Evolutionary conservation across 2,113 vertebrate genomes (phyloP).

Genomic region (Irena cyanogastra): DNA sequence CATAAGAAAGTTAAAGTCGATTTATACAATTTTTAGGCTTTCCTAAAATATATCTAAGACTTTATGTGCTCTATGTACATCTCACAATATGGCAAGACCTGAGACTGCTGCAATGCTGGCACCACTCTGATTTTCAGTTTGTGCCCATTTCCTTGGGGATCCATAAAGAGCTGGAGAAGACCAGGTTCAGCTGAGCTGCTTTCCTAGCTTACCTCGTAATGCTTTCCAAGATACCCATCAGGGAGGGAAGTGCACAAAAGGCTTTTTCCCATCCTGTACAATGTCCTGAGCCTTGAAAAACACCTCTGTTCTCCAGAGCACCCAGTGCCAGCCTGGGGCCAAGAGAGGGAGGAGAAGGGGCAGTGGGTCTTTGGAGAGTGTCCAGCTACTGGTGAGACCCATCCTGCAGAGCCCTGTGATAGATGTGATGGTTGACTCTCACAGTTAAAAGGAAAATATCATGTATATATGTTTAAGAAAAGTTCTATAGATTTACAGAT

Average conservation of each 20-base stretch:
- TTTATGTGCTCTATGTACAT: not conserved
- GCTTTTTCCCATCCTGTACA: not conserved
- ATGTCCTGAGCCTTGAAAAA: not conserved
- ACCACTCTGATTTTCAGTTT: not conserved
- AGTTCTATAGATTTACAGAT: too few relatives aligned
- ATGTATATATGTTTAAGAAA: too few relatives aligned
- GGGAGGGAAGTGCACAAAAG: not conserved
- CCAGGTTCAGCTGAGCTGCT: accelerated
- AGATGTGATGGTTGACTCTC: too few relatives aligned
- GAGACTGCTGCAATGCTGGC: not conserved
- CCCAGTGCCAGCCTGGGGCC: accelerated
- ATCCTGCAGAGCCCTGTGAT: not conserved
- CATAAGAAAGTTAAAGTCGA: not conserved
- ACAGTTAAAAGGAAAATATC: too few relatives aligned
- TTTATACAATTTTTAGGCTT: not conserved
- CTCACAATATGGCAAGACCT: not conserved
- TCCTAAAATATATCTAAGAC: not conserved
- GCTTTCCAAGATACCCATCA: not conserved
- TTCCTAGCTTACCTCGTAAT: not conserved
- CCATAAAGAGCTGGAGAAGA: not conserved
- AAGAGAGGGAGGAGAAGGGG: not conserved
- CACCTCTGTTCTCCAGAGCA: not conserved
- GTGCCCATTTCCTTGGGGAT: not conserved
- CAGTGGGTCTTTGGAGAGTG: accelerated
- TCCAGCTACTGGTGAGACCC: not conserved